Evolutionary conservation across 2,888 invertebrate genomes (phyloP).

Genomic region (Mythimna lalbum): DNA sequence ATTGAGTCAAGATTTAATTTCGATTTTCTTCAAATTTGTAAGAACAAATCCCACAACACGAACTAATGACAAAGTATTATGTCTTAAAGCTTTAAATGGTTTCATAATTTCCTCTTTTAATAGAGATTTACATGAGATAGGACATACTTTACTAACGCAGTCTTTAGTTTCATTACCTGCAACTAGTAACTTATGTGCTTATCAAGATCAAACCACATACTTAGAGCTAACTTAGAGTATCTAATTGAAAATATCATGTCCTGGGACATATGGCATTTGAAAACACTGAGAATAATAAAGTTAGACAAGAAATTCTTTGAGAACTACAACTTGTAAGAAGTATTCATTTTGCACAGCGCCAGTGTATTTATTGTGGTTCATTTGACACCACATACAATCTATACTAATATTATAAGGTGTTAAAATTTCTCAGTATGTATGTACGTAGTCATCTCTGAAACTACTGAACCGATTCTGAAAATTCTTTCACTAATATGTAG

Average conservation of each 20-base stretch:
- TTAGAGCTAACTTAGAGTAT: conserved; percentile 14
- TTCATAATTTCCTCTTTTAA: conserved; percentile 32
- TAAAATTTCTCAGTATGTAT: no score
- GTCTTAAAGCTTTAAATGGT: conserved; percentile 8
- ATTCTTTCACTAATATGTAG: no score
- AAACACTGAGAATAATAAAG: neutral
- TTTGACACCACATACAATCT: no score
- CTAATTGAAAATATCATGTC: conserved; percentile 33
- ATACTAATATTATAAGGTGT: no score
- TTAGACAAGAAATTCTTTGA: neutral
- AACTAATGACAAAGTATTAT: conserved; percentile 1
- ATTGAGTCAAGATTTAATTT: neutral
- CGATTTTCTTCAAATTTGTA: neutral
- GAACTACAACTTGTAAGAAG: neutral
- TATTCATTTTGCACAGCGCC: neutral
- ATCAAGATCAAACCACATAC: conserved; percentile 26
- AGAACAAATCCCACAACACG: neutral
- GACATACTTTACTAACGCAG: conserved; percentile 1
- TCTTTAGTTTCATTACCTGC: conserved; percentile 19
- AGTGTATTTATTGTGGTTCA: neutral
- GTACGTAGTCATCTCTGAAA: no score
- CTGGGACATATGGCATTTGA: neutral
- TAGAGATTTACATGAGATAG: conserved; percentile 27
- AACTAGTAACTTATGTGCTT: conserved; percentile 21
- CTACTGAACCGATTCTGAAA: no score